Conservation (phyloP, 2,797 vertebrate species). For the Phoebastria nigripes region DNA sequence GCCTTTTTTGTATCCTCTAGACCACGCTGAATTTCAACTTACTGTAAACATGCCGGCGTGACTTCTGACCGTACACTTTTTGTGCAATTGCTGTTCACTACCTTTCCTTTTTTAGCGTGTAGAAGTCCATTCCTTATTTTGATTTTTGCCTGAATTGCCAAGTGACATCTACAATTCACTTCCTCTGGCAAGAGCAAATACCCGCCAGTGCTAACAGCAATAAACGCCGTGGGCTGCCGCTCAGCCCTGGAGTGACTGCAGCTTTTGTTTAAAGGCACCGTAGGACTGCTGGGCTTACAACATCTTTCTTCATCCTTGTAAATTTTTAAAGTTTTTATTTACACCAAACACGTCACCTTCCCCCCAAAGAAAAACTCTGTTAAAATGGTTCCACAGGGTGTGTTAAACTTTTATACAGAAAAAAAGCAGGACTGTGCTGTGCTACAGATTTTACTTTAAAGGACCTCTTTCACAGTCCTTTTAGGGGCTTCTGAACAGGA, state of each 20-base stretch:
- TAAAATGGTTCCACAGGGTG: not conserved
- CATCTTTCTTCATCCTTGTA: not conserved
- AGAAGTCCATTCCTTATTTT: not conserved
- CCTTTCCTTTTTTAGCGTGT: not conserved
- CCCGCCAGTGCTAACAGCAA: not conserved
- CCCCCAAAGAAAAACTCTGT: not conserved
- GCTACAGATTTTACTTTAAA: not conserved
- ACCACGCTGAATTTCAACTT: not conserved
- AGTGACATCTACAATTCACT: not conserved
- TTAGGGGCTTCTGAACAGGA: conserved; percentile 1
- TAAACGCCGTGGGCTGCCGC: not conserved
- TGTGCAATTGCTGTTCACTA: not conserved
- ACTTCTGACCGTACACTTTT: not conserved
- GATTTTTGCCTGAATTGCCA: conserved; percentile 8
- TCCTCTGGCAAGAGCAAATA: conserved; percentile 37
- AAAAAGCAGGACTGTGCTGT: not conserved
- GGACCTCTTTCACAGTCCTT: conserved; percentile 14
- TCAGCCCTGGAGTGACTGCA: not conserved
- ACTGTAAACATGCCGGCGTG: not conserved
- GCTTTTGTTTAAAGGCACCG: not conserved
- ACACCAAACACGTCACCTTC: not conserved
- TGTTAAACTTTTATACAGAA: not conserved
- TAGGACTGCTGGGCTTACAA: not conserved
- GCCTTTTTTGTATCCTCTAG: not conserved
- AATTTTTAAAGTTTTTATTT: not conserved